Base-by-base conservation (phyloP, 2,888 invertebrate species). In the Cerceris rybyensis region DNA sequence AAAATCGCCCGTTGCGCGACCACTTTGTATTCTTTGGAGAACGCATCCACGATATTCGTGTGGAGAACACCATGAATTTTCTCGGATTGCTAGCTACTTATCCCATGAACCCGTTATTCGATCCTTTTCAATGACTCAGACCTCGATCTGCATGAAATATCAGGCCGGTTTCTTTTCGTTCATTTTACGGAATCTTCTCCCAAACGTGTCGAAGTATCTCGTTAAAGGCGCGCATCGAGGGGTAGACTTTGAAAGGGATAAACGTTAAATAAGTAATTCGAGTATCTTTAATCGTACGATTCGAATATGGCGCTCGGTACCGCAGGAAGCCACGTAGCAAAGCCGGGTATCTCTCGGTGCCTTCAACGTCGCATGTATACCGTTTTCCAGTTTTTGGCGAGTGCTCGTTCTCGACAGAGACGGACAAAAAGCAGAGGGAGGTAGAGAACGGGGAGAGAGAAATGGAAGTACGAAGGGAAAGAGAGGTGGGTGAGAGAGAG, bases 321-420 rank as follows among this genome's bases (percentile, higher is more conserved):
- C 61, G 60, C 61, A n/a, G 42, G 66, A 14, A 54, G 60, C 57
- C 70, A 63, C 72, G 70, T 71, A 60, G 68, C 61, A 61, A 60
- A 60, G 63, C 67, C 58, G 64, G 16, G 17, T 16, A 46, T 41
- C 58, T 16, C 63, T n/a, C 41, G 52, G 39, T 52, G n/a, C 14
- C 7, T 14, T 16, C 16, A 9, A 14, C 71, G 65, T 60, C 58
- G 50, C 72, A 54, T 58, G 68, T 49, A 46, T 50, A 63, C 70
- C 49, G 73, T 77, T 77, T 73, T 67, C 76, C 70, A 76, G 80
- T 81, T 81, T 80, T 81, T 73, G 70, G 60, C 60, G 42, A 65
- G 60, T 65, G 16, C 67, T 65, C 63, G 66, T 75, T 49, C 60
- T 60, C 71, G 61, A 71, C 67, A 59, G 75, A 70, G 80, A 58